These are phyloP conservation scores for Urosaurus nigricauda DNA, from an alignment of 2,797 vertebrate species.

Conservation along the genomic window DNA sequence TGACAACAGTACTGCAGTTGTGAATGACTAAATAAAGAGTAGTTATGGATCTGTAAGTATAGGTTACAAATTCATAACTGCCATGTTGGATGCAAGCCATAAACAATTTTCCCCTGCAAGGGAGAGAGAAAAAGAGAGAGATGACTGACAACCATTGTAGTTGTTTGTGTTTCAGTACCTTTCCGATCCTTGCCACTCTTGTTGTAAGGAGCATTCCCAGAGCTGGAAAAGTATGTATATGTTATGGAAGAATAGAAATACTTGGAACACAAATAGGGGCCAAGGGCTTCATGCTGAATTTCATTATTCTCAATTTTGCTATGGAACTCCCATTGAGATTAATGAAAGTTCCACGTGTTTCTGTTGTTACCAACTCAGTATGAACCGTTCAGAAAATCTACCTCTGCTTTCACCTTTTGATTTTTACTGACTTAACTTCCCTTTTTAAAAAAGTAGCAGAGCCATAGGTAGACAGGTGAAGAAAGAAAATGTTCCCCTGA, in stretches of 20 bases:
- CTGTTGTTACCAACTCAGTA: neutral
- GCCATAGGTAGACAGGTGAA: neutral
- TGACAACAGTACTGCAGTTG: too few relatives aligned
- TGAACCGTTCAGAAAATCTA: neutral
- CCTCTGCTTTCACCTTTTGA: neutral
- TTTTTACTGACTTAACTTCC: neutral
- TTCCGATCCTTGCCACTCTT: neutral
- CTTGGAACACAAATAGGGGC: neutral
- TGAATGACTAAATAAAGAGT: too few relatives aligned
- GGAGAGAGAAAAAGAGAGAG: neutral
- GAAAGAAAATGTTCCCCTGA: slow-evolving; percentile 31
- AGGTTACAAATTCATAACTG: too few relatives aligned
- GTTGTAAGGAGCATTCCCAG: neutral
- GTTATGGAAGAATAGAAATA: slow-evolving; percentile 22
- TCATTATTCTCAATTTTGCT: neutral
- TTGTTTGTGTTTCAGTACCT: neutral
- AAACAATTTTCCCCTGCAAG: neutral
- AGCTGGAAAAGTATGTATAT: neutral
- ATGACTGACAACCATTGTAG: neutral
- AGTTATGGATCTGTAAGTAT: too few relatives aligned
- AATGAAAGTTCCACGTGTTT: neutral
- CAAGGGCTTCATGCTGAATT: neutral
- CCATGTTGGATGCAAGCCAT: neutral
- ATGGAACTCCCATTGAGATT: slow-evolving; percentile 22
- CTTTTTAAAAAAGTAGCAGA: neutral